phyloP scores from a whole-genome alignment of 2,797 vertebrate species.

The Mormyrus hasselquistii region DNA sequence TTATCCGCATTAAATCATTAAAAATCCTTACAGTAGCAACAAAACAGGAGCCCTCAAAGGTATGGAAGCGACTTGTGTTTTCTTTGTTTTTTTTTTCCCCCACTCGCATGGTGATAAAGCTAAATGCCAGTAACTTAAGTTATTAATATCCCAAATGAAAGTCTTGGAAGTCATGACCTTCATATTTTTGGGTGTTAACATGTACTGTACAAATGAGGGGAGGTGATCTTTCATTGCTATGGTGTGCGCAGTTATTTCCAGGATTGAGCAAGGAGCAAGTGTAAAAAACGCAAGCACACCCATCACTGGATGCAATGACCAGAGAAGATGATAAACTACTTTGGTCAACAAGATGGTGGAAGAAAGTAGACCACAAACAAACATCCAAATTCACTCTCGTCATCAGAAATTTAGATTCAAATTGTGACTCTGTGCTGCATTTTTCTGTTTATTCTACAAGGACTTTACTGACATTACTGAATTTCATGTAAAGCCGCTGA shows the following conservation, averaged over 20 bases:
- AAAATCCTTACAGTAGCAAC: neutral
- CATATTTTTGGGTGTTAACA: neutral
- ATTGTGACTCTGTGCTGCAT: neutral
- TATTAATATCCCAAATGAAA: slow-evolving; percentile 35
- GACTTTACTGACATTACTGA: neutral
- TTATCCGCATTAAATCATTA: neutral
- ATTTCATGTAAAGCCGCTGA: neutral
- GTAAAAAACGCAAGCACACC: neutral
- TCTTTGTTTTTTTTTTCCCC: slow-evolving; percentile 11
- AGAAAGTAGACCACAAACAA: neutral
- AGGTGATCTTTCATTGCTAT: neutral
- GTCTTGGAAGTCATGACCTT: slow-evolving; percentile 26
- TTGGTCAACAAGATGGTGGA: neutral
- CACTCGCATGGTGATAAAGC: slow-evolving; percentile 30
- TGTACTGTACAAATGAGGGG: neutral
- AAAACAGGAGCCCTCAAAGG: neutral
- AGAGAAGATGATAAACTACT: neutral
- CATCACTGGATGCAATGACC: neutral
- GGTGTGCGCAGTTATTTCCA: neutral
- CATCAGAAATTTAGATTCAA: neutral
- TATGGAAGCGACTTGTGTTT: neutral
- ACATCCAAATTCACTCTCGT: neutral
- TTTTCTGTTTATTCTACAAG: neutral
- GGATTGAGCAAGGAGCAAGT: neutral
- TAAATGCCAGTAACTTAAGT: slow-evolving; percentile 32